A percentile compares a stretch with the other conserved stretches of the same genome.
Conservation (phyloP, 2,888 invertebrate genomes). For the Pachymerium ferrugineum region DNA sequence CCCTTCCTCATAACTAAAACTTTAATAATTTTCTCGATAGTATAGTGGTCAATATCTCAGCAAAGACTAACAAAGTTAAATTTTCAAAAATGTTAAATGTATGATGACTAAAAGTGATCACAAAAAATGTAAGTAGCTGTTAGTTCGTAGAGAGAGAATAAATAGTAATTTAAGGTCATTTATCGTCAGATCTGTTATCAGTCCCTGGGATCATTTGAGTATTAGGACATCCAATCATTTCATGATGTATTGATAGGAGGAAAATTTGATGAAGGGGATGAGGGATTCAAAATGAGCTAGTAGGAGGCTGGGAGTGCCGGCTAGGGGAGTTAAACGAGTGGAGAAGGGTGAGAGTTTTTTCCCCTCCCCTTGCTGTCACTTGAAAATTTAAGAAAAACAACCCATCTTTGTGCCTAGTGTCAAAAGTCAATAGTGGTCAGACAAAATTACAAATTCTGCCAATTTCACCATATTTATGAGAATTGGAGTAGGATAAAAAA, state of each 20-base stretch:
- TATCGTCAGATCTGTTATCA: slow-evolving; percentile 5
- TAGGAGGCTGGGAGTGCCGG: too few relatives aligned
- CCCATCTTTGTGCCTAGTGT: slow-evolving; percentile 22
- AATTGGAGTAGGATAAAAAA: neutral
- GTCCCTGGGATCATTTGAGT: slow-evolving; percentile 1
- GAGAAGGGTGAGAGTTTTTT: neutral
- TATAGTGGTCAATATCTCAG: too few relatives aligned
- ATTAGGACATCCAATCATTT: slow-evolving; percentile 21
- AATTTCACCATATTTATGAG: slow-evolving; percentile 1
- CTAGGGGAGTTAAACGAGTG: neutral
- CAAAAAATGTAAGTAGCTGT: too few relatives aligned
- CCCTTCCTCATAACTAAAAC: too few relatives aligned
- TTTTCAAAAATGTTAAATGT: too few relatives aligned
- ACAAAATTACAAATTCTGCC: slow-evolving; percentile 19
- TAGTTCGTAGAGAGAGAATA: too few relatives aligned
- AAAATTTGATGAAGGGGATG: neutral
- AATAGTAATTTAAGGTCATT: neutral
- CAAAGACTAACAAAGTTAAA: too few relatives aligned
- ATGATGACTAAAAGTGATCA: too few relatives aligned
- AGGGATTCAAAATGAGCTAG: neutral
- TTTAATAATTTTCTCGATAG: too few relatives aligned
- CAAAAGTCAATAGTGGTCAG: slow-evolving; percentile 4
- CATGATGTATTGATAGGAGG: slow-evolving; percentile 22
- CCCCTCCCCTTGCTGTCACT: neutral
- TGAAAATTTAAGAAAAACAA: slow-evolving; percentile 12